Conservation (phyloP, 1,140 invertebrate species). For the Hormaphis cornu region DNA sequence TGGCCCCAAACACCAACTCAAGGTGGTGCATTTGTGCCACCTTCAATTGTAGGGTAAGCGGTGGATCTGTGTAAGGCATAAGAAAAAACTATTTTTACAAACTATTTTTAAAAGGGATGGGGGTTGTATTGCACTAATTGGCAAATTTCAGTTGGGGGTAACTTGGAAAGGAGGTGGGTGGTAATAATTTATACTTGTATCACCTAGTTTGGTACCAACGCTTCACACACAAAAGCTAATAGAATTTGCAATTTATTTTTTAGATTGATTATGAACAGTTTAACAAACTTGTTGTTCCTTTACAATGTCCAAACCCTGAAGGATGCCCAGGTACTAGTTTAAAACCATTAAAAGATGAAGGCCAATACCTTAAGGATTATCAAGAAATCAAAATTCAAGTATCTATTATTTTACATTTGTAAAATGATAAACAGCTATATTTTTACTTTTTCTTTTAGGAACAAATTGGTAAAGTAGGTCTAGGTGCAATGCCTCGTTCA, state of each 20-base stretch:
- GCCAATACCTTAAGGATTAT: slow-evolving; percentile 67
- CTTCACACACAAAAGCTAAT: too few relatives aligned
- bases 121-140: too few relatives aligned
- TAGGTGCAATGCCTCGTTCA: slow-evolving; percentile 65
- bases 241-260: slow-evolving; percentile 30
- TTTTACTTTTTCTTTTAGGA: slow-evolving; percentile 49
- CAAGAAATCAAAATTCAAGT: slow-evolving; percentile 83
- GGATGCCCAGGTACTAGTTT: slow-evolving; percentile 49
- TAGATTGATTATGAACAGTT: slow-evolving; percentile 56
- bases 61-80: too few relatives aligned
- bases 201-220: too few relatives aligned
- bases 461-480: slow-evolving; percentile 57
- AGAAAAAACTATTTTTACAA: too few relatives aligned
- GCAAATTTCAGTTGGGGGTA: too few relatives aligned
- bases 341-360: slow-evolving; percentile 48
- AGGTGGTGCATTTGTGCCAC: too few relatives aligned
- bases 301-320: slow-evolving; percentile 52
- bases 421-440: not conserved
- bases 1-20: too few relatives aligned
- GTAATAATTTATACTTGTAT: not conserved
- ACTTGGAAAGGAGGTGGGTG: too few relatives aligned
- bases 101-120: too few relatives aligned
- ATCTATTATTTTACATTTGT: slow-evolving; percentile 34
- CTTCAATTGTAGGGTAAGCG: too few relatives aligned
- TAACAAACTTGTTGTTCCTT: slow-evolving; percentile 52